Conservation (phyloP, 1,140 invertebrate species). For the Drosophila yakuba region DNA sequence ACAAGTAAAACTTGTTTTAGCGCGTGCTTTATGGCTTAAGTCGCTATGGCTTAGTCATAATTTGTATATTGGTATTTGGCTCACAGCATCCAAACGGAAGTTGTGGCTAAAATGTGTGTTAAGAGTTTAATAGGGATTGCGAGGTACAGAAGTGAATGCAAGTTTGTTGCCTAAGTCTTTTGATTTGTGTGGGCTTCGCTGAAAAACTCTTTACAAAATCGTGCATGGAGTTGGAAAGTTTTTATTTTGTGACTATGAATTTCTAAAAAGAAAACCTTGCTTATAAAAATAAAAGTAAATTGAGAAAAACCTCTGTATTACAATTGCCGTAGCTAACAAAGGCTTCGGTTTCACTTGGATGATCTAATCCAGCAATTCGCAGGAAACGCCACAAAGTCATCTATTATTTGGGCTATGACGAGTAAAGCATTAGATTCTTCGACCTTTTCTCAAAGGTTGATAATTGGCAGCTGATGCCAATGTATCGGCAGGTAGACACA, state of each 20-base stretch:
- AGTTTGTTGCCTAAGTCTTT: slow-evolving; percentile 43
- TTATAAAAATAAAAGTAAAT: background rate
- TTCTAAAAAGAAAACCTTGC: background rate
- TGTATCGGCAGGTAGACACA: slow-evolving; percentile 35
- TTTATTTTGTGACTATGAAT: background rate
- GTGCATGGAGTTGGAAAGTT: background rate
- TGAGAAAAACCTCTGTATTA: background rate
- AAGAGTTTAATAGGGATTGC: slow-evolving; percentile 7
- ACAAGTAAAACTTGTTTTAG: slow-evolving; percentile 68
- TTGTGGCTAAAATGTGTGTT: slow-evolving; percentile 15
- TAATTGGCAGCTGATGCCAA: slow-evolving; percentile 47
- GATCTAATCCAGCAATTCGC: slow-evolving; percentile 39
- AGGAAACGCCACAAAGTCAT: slow-evolving; percentile 44
- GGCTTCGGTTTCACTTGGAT: slow-evolving; percentile 9
- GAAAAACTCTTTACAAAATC: background rate
- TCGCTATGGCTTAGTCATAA: slow-evolving; percentile 70
- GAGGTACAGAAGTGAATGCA: slow-evolving; percentile 1
- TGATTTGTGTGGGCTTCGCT: background rate
- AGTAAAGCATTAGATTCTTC: slow-evolving; percentile 11
- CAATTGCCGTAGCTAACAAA: background rate
- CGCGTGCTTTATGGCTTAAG: slow-evolving; percentile 57
- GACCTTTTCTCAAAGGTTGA: slow-evolving; percentile 22
- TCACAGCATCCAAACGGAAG: slow-evolving; percentile 58
- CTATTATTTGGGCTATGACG: slow-evolving; percentile 25
- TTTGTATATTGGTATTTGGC: slow-evolving; percentile 53